Conservation (phyloP, 2,888 invertebrate genomes). For the Drosophila suboccidentalis region DNA sequence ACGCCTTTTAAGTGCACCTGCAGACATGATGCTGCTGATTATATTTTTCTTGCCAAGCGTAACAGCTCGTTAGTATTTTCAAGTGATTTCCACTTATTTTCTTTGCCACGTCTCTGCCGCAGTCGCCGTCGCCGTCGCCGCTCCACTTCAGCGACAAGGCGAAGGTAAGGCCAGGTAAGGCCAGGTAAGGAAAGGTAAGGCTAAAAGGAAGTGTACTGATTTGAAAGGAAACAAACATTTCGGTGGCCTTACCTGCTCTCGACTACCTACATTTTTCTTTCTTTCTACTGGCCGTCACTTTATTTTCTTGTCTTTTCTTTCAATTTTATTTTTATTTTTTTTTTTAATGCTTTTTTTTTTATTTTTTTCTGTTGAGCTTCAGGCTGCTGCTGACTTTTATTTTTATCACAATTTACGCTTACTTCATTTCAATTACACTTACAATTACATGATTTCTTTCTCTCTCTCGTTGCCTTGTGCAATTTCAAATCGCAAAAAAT, state of each 20-base stretch:
- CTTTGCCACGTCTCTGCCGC: constrained; percentile 39
- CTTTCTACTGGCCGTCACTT: constrained; percentile 43
- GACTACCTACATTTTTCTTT: constrained; percentile 29
- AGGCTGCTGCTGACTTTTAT: constrained; percentile 54
- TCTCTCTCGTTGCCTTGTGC: constrained; percentile 52
- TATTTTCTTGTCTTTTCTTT: constrained; percentile 17
- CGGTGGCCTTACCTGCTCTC: constrained; percentile 40
- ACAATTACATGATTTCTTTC: constrained; percentile 74
- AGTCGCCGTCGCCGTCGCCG: not conserved
- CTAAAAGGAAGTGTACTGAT: constrained; percentile 80
- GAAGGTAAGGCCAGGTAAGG: constrained; percentile 49
- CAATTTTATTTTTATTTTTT: constrained; percentile 18
- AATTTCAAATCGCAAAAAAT: constrained; percentile 50
- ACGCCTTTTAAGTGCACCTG: constrained; percentile 82
- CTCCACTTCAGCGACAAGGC: constrained; percentile 46
- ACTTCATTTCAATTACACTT: constrained; percentile 77
- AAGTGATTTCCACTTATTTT: constrained; percentile 82
- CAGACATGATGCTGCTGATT: constrained; percentile 82
- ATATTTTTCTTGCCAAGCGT: constrained; percentile 82
- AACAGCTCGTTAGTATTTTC: constrained; percentile 81
- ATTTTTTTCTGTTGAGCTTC: constrained; percentile 10
- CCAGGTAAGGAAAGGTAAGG: constrained; percentile 38
- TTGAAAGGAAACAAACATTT: constrained; percentile 81
- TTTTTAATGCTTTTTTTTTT: constrained; percentile 5
- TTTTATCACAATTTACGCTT: constrained; percentile 77